Evolutionary conservation across 2,113 vertebrate genomes (phyloP), one percentile per base, ranked within the genome.

Genomic region (Ophthalmolycus amberensis): DNA sequence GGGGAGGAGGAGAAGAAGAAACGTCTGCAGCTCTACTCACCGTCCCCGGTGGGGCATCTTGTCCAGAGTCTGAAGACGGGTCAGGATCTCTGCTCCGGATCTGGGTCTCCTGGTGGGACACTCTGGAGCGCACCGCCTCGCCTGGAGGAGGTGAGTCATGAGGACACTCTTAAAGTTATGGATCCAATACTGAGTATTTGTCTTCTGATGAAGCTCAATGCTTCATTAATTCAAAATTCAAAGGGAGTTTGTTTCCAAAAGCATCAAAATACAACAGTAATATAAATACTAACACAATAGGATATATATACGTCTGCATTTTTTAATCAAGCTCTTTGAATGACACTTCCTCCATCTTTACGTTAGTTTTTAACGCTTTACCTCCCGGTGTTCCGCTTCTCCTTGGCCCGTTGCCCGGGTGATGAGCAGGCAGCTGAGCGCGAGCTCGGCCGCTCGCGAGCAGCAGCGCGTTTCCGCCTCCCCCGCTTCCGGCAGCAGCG

Each of bases 371-470:
- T 34, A 34, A 34, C 42, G 20, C 3, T 48, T 54, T 66, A 87
- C 89, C 84, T 83, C 59, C 16, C 0, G 62, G 8, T 1, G 60
- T 14, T 1, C 20, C 62, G 70, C 0, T 65, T 56, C 75, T 83
- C 58, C 50, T 75, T 7, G 71, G 40, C 22, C 75, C 80, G 74
- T 22, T n/a, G 20, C 71, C 75, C 4, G 46, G 70, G 44, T 50
- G 77, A 52, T 80, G 77, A 14, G 50, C 80, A 5, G 69, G 9
- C 54, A 40, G 25, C 2, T 29, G 66, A 12, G 67, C 70, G 50
- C 89, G 46, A 20, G 78, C 63, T 46, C 80, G 73, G 64, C 78
- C 58, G 67, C 14, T 46, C 44, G 44, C 12, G 14, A 62, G 69
- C 60, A 67, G 54, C 77, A 14, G 70, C 66, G 72, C 76, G 38